Conservation (phyloP, 2,113 vertebrate genomes). For the Mastomys natalensis region DNA sequence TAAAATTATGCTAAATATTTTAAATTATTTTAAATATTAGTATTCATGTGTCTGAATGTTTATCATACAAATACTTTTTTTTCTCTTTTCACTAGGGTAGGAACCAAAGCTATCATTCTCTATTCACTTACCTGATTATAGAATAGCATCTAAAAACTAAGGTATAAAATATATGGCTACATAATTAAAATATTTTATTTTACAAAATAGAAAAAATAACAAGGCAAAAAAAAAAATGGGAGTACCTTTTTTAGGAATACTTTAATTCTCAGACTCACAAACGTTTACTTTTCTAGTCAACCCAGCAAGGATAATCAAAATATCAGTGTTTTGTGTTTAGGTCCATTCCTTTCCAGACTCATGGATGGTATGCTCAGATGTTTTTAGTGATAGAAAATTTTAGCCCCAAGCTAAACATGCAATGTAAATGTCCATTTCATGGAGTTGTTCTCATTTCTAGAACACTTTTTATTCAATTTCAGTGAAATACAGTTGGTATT, state of each 20-base stretch:
- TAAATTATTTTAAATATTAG: too few relatives aligned
- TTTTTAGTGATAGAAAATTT: neutral
- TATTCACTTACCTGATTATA: neutral
- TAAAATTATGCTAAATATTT: neutral
- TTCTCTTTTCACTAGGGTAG: neutral
- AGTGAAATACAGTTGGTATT: neutral
- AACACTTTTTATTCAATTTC: neutral
- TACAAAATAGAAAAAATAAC: neutral
- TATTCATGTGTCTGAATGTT: neutral
- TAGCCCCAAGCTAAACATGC: neutral
- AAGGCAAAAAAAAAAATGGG: neutral
- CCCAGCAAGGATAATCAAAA: neutral
- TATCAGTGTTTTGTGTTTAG: neutral
- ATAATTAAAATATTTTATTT: neutral
- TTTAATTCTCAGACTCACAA: neutral
- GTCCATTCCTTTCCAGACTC: neutral
- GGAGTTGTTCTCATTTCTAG: neutral
- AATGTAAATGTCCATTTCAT: neutral
- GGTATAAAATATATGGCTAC: neutral
- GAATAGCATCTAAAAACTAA: neutral
- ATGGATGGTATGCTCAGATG: neutral
- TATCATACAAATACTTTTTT: neutral
- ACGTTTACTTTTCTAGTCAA: neutral
- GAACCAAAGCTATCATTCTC: neutral
- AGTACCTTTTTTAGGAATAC: neutral